Conservation (phyloP, 2,797 vertebrate species). For the Momotus momota region DNA sequence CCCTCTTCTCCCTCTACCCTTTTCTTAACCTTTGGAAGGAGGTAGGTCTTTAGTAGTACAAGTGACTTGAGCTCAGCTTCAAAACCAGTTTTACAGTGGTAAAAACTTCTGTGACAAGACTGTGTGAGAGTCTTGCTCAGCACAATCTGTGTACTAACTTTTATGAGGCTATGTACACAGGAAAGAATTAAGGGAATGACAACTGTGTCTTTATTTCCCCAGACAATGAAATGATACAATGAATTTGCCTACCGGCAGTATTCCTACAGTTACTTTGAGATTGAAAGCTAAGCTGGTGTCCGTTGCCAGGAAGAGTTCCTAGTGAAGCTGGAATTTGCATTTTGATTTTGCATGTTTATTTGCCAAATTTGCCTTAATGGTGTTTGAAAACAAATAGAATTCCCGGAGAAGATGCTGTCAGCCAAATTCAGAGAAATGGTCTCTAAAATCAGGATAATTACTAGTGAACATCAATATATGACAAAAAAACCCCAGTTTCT, state of each 20-base stretch:
- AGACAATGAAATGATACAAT: not conserved
- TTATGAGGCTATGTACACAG: not conserved
- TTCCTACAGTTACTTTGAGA: not conserved
- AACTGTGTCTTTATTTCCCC: not conserved
- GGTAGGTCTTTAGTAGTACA: not conserved
- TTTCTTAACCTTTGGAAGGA: not conserved
- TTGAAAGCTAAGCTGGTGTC: not conserved
- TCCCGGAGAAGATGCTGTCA: not conserved
- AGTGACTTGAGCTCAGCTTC: not conserved
- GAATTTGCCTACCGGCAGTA: not conserved
- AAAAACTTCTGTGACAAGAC: not conserved
- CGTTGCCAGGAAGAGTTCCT: not conserved
- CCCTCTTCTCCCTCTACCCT: not conserved
- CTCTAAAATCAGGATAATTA: not conserved
- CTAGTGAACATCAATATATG: not conserved
- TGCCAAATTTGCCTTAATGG: not conserved
- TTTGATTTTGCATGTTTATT: not conserved
- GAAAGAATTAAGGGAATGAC: not conserved
- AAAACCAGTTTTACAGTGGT: not conserved
- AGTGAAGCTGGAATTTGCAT: not conserved
- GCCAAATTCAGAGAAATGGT: not conserved
- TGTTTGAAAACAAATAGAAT: slow-evolving; percentile 15
- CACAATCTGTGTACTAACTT: not conserved
- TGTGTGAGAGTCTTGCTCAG: not conserved
- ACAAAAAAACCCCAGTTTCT: not conserved